These are phyloP conservation scores for Samia ricini DNA, from an alignment of 1,140 invertebrate species.

Conservation along the genomic window DNA sequence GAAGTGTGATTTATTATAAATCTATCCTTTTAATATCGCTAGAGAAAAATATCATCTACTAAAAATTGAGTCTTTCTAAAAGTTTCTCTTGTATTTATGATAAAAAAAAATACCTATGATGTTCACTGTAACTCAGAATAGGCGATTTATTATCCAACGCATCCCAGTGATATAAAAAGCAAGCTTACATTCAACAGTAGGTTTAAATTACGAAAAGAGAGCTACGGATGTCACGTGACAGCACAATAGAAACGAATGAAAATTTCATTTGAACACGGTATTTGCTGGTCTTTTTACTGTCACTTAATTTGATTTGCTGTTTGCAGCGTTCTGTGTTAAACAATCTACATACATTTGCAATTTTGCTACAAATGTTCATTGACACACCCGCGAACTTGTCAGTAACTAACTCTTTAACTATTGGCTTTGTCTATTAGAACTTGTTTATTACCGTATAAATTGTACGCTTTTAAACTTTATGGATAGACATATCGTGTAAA, in stretches of 20 bases:
- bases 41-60: no score
- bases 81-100: no score
- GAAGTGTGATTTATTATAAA: no score
- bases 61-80: no score
- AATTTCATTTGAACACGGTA: constrained; percentile 32
- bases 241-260: constrained; percentile 10
- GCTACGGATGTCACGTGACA: constrained; percentile 1
- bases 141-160: neutral
- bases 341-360: constrained; percentile 59
- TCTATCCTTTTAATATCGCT: no score
- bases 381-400: neutral
- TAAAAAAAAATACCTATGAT: no score
- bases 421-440: no score
- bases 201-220: neutral
- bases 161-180: neutral
- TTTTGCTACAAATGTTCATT: neutral
- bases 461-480: no score
- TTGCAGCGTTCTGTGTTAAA: constrained; percentile 36
- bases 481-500: no score
- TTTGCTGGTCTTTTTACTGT: constrained; percentile 43
- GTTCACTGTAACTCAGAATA: no score
- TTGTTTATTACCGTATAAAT: no score
- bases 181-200: neutral
- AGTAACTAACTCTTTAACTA: neutral
- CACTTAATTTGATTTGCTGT: constrained; percentile 49